Conservation (phyloP, 2,888 invertebrate genomes). For the Nipponacmea schrenckii region DNA sequence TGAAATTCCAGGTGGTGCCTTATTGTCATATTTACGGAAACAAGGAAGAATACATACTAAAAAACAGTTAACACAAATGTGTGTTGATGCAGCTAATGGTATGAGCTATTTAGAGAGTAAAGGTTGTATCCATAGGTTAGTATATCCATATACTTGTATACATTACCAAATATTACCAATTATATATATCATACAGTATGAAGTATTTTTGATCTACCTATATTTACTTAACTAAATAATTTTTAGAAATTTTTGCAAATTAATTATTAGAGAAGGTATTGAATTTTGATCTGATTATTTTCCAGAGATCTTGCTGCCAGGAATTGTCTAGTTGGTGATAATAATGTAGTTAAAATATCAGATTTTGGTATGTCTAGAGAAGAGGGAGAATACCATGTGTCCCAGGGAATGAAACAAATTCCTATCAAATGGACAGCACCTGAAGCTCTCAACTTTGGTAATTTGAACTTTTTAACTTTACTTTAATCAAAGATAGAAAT, state of each 20-base stretch:
- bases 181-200: not conserved
- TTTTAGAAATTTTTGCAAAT: no score
- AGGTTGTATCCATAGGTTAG: slow-evolving; percentile 86
- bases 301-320: slow-evolving; percentile 89
- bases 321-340: slow-evolving; percentile 89
- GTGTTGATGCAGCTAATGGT: slow-evolving; percentile 90
- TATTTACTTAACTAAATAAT: no score
- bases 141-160: not conserved
- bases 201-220: no score
- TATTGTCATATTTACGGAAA: slow-evolving; percentile 87
- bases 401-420: slow-evolving; percentile 97
- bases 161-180: not conserved
- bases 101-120: slow-evolving; percentile 96
- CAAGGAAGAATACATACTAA: slow-evolving; percentile 71
- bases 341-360: slow-evolving; percentile 89
- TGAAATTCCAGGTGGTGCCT: slow-evolving; percentile 80
- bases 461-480: slow-evolving; percentile 39
- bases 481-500: no score
- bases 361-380: slow-evolving; percentile 98
- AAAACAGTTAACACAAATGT: slow-evolving; percentile 77
- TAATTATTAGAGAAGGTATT: no score
- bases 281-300: slow-evolving; percentile 3
- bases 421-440: slow-evolving; percentile 99
- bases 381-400: slow-evolving; percentile 95
- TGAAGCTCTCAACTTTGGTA: slow-evolving; percentile 93